phyloP scores from a whole-genome alignment of 2,113 vertebrate species.

The Podocnemis expansa region DNA sequence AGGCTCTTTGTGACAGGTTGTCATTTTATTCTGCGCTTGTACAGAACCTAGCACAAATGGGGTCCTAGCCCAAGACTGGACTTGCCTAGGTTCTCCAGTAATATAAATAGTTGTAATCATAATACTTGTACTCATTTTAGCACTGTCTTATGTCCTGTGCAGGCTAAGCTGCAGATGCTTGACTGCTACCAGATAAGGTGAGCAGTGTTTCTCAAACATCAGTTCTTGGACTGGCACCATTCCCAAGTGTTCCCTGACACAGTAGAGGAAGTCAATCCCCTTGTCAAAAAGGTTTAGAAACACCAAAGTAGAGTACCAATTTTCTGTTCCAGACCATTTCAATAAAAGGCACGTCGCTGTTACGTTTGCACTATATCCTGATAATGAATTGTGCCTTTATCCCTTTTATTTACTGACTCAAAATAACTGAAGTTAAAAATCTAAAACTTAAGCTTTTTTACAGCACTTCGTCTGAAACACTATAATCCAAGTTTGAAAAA shows the following conservation, averaged over 20 bases:
- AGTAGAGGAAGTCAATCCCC: no score
- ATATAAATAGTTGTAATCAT: background rate
- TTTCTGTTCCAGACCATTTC: background rate
- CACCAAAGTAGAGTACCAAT: background rate
- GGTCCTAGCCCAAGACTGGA: no score
- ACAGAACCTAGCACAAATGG: no score
- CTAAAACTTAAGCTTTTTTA: no score
- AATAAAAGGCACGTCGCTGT: accelerated
- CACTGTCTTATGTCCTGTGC: background rate
- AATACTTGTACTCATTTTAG: background rate
- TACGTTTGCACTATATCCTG: background rate
- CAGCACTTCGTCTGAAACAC: background rate
- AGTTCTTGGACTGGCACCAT: no score
- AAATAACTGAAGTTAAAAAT: background rate
- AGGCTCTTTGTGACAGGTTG: no score
- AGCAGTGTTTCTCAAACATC: no score
- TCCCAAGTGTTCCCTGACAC: no score
- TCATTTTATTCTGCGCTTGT: no score
- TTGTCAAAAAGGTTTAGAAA: no score
- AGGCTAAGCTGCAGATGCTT: background rate
- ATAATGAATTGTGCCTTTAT: background rate
- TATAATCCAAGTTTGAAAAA: background rate
- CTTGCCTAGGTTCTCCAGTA: no score
- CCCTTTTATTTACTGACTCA: background rate
- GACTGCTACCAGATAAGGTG: background rate